Conservation (phyloP, 2,113 vertebrate species). For the Agapornis roseicollis region DNA sequence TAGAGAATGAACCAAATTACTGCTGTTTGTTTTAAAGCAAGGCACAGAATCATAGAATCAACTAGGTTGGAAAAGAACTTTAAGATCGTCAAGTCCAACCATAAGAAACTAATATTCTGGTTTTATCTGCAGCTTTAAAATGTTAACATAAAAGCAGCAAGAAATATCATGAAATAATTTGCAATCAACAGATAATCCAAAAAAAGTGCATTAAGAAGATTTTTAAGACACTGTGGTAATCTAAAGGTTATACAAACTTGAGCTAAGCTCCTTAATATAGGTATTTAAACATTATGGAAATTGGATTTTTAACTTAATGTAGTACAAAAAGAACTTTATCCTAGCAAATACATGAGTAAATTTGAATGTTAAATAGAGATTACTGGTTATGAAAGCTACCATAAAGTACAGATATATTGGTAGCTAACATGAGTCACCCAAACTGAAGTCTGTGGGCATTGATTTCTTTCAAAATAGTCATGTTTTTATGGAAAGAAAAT, state of each 20-base stretch:
- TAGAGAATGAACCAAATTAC: background rate
- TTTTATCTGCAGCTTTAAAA: background rate
- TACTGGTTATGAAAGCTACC: background rate
- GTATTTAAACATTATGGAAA: background rate
- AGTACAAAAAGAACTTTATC: background rate
- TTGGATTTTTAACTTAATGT: background rate
- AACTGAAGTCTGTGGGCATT: background rate
- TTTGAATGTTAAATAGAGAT: background rate
- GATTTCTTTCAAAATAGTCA: background rate
- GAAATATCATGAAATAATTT: background rate
- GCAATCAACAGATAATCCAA: background rate
- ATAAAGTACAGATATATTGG: background rate
- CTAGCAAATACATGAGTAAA: background rate
- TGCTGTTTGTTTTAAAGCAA: background rate
- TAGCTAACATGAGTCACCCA: background rate
- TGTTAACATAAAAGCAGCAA: rapidly evolving
- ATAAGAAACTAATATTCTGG: background rate
- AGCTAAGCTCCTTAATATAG: constrained; percentile 1
- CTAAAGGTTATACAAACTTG: constrained; percentile 25
- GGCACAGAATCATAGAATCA: background rate
- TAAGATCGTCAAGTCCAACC: background rate
- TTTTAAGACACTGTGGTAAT: background rate
- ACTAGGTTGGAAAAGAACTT: background rate
- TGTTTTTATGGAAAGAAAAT: background rate
- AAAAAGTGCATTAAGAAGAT: background rate